Evolutionary conservation across 2,888 invertebrate species (phyloP).

Genomic region (Odiellus spinosus): DNA sequence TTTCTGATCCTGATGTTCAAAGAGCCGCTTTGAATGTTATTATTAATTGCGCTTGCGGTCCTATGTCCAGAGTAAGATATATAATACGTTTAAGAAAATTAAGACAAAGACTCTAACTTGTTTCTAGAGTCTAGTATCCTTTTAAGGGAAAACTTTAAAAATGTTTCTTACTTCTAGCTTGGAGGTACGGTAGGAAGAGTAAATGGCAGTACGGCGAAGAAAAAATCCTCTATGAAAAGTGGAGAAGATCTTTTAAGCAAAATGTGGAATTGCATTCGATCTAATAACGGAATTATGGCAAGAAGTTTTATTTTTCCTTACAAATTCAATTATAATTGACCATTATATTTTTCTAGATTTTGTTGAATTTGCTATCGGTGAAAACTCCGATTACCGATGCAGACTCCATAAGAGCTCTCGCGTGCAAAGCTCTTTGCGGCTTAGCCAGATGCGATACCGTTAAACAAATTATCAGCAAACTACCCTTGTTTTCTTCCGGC

Average conservation of each 20-base stretch:
- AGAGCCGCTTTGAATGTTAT: slow-evolving; percentile 76
- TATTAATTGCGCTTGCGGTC: slow-evolving; percentile 86
- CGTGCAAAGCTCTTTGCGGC: slow-evolving; percentile 77
- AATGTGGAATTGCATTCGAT: slow-evolving; percentile 84
- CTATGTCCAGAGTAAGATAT: slow-evolving; percentile 53
- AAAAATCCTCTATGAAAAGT: slow-evolving; percentile 23
- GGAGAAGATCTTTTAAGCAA: slow-evolving; percentile 70
- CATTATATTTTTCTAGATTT: slow-evolving; percentile 41
- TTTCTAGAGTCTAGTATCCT: too few relatives aligned
- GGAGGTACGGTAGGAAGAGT: slow-evolving; percentile 26
- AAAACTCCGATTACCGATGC: slow-evolving; percentile 95
- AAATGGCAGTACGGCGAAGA: slow-evolving; percentile 25
- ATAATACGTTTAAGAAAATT: too few relatives aligned
- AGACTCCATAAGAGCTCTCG: slow-evolving; percentile 79
- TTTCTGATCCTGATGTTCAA: slow-evolving; percentile 66
- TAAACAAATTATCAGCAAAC: slow-evolving; percentile 81
- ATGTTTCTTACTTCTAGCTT: slow-evolving; percentile 14
- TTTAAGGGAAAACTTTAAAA: too few relatives aligned
- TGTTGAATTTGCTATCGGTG: slow-evolving; percentile 71
- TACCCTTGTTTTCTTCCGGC: slow-evolving; percentile 82
- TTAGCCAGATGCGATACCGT: slow-evolving; percentile 81
- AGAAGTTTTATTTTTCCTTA: slow-evolving; percentile 8
- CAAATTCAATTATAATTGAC: too few relatives aligned
- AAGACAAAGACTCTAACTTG: too few relatives aligned
- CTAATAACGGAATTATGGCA: slow-evolving; percentile 93